These are phyloP conservation scores for Linnaemya vulpina DNA, from an alignment of 2,888 invertebrate genomes.

Conservation along the genomic window DNA sequence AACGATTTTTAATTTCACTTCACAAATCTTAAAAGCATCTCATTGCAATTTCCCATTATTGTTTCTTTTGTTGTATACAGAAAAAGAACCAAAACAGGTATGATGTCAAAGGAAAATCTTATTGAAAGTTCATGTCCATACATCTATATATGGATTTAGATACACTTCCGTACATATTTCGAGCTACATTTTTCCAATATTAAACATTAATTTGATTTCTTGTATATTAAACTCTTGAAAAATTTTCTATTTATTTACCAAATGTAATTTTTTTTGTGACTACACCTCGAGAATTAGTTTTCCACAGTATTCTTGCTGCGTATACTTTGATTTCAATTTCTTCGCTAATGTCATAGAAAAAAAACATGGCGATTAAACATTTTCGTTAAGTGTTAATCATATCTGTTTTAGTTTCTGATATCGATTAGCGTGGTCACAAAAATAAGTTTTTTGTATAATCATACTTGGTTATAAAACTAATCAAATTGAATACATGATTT, in stretches of 20 bases:
- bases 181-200: not conserved
- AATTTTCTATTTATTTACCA: conserved; percentile 52
- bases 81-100: conserved; percentile 39
- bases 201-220: not conserved
- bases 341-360: conserved; percentile 49
- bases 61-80: conserved; percentile 58
- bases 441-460: no score
- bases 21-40: not conserved
- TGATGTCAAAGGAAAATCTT: not conserved
- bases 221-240: not conserved
- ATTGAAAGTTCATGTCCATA: not conserved
- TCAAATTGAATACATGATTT: no score
- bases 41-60: not conserved
- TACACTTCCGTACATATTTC: not conserved
- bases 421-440: no score
- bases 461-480: no score
- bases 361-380: conserved; percentile 52
- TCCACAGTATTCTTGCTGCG: conserved; percentile 58
- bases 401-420: not conserved
- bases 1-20: no score
- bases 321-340: conserved; percentile 62
- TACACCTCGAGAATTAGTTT: conserved; percentile 45
- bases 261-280: conserved; percentile 32
- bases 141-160: not conserved
- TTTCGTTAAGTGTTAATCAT: conserved; percentile 21